phyloP scores from a whole-genome alignment of 2,888 invertebrate species.

The Bellardia pandia region DNA sequence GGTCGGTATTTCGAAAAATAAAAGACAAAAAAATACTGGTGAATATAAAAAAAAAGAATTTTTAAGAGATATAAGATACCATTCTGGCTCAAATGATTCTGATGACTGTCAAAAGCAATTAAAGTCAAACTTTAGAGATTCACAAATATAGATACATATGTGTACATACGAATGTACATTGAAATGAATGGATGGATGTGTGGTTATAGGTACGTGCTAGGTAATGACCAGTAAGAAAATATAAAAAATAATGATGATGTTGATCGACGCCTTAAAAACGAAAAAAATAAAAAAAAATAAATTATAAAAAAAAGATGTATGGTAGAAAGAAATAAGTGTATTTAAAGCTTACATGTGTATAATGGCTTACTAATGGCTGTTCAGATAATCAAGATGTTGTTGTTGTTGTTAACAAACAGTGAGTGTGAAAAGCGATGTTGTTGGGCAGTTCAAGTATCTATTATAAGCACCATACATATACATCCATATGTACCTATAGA shows the following conservation, averaged over 20 bases:
- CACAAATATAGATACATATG: not conserved
- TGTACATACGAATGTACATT: not conserved
- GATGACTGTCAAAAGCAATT: constrained; percentile 83
- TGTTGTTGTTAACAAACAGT: not conserved
- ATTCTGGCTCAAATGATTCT: constrained; percentile 75
- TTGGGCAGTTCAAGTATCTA: constrained; percentile 7
- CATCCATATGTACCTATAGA: not conserved
- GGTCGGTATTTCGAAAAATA: constrained; percentile 28
- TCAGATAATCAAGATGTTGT: constrained; percentile 55
- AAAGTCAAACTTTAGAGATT: constrained; percentile 79
- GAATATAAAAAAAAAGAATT: not conserved
- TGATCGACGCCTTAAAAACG: constrained; percentile 66
- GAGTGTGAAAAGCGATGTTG: constrained; percentile 11
- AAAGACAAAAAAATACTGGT: no score
- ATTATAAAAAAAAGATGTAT: no score
- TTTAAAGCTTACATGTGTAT: constrained; percentile 52
- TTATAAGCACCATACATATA: constrained; percentile 14
- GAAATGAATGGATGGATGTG: not conserved
- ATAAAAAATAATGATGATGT: constrained; percentile 57
- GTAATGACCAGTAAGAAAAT: constrained; percentile 64
- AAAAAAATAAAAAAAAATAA: not conserved
- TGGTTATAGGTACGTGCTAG: not conserved
- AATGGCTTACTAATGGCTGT: constrained; percentile 68
- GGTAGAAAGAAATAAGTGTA: not conserved
- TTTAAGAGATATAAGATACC: constrained; percentile 41